A percentile compares a stretch with the other conserved stretches of the same genome.
Evolutionary conservation across 2,113 vertebrate species (phyloP).

Genomic region (Puma concolor): DNA sequence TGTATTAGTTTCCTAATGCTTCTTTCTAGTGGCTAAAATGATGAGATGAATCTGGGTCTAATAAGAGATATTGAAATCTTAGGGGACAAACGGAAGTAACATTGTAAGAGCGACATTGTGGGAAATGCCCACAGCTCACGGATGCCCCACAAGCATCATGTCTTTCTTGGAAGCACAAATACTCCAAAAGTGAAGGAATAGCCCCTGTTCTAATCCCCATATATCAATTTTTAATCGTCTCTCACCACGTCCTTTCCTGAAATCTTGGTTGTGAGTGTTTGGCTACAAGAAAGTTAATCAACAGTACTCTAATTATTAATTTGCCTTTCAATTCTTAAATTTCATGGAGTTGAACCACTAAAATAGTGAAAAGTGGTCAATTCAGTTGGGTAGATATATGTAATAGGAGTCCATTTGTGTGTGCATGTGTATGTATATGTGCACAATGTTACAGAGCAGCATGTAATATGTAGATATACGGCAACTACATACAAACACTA

Average conservation of each 20-base stretch:
- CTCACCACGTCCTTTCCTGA: background rate
- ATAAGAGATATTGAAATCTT: background rate
- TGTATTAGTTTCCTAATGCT: background rate
- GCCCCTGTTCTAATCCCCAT: background rate
- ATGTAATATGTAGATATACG: background rate
- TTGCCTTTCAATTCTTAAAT: slow-evolving; percentile 42
- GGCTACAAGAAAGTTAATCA: background rate
- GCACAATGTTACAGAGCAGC: background rate
- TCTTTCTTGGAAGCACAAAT: slow-evolving; percentile 40
- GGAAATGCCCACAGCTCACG: background rate
- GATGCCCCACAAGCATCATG: background rate
- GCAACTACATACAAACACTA: background rate
- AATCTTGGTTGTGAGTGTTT: background rate
- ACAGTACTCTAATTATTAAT: background rate
- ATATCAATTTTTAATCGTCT: slow-evolving; percentile 1
- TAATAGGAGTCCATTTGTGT: background rate
- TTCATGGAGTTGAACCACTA: slow-evolving; percentile 12
- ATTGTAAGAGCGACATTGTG: background rate
- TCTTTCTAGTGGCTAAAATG: background rate
- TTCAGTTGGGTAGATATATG: background rate
- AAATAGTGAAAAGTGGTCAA: background rate
- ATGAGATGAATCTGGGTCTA: background rate
- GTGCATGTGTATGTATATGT: background rate
- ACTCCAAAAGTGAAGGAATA: background rate
- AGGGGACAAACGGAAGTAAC: too few relatives aligned